Conservation (phyloP, 2,888 invertebrate species). For the Pinctada fucata region DNA sequence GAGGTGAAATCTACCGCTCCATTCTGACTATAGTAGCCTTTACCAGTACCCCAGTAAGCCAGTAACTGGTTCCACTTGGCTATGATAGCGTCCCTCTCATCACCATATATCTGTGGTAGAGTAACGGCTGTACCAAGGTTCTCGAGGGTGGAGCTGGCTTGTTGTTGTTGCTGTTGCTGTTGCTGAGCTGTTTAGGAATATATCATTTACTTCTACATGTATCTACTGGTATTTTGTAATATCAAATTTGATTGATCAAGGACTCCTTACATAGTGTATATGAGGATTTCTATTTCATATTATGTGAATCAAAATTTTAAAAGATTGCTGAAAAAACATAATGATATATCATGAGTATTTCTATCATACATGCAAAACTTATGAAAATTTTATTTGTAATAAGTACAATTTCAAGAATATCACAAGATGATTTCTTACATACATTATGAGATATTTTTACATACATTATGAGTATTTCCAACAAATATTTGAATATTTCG, state of each 20-base stretch:
- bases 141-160: slow-evolving; percentile 52
- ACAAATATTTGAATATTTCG: no score
- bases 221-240: background rate
- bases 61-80: slow-evolving; percentile 97
- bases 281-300: no score
- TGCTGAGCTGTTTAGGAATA: slow-evolving; percentile 27
- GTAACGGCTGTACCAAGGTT: slow-evolving; percentile 74
- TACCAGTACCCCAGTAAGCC: slow-evolving; percentile 82
- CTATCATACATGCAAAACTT: no score
- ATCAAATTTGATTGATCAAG: no score
- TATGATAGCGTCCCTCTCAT: slow-evolving; percentile 94
- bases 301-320: no score
- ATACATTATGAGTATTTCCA: no score
- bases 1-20: slow-evolving; percentile 89
- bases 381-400: no score
- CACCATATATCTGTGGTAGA: slow-evolving; percentile 85
- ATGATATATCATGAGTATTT: background rate
- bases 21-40: slow-evolving; percentile 80
- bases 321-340: no score
- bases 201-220: background rate
- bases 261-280: no score
- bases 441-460: no score
- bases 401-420: no score
- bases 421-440: no score
- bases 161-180: slow-evolving; percentile 56